Evolutionary conservation across 2,797 vertebrate genomes (phyloP), one percentile per base, ranked within the genome.

Genomic region (Macropodus opercularis): DNA sequence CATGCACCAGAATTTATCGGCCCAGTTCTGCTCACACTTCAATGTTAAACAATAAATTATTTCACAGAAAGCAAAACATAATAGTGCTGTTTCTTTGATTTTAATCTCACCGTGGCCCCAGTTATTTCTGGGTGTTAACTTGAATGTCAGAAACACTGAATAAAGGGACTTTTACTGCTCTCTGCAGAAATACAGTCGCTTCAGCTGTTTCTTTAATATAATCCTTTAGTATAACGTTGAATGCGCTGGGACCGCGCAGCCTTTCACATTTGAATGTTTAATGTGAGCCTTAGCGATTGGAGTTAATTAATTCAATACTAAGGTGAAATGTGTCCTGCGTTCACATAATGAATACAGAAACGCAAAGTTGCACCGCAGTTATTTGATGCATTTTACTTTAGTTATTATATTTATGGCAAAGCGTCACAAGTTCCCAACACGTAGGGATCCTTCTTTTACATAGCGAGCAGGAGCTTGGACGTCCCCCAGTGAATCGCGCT

Each of bases 371-470:
- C 32, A 24, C 29, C 44, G 69, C 51, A 17, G 56, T n/a, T 52
- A 12, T 14, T 59, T 40, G 60, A 77, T 72, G 65, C 48, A 60
- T 42, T 55, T 72, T 29, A 29, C 49, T 54, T 71, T 41, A 64
- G 77, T 80, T 61, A 63, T 79, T 69, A 44, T 39, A 56, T 51
- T 68, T 75, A 69, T 66, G 64, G 38, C 55, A 44, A 32, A 69
- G 67, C 46, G 17, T 59, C 50, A 14, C 27, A 79, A 85, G 75
- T 78, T 78, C 72, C 0, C 29, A 56, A 64, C 70, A 62, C 51
- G 74, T 63, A 13, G 60, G 78, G 62, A 85, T 76, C 81, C 67
- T 83, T 71, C 43, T 76, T 89, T 84, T 83, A 65, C 84, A 86
- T 75, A 67, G 44, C 81, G 72, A 85, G 71, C 59, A 41, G 58